Evolutionary conservation across 30 jellyfish, hydroid and myxozoan genomes (phyloP).

Genomic region (Cassiopea andromeda): DNA sequence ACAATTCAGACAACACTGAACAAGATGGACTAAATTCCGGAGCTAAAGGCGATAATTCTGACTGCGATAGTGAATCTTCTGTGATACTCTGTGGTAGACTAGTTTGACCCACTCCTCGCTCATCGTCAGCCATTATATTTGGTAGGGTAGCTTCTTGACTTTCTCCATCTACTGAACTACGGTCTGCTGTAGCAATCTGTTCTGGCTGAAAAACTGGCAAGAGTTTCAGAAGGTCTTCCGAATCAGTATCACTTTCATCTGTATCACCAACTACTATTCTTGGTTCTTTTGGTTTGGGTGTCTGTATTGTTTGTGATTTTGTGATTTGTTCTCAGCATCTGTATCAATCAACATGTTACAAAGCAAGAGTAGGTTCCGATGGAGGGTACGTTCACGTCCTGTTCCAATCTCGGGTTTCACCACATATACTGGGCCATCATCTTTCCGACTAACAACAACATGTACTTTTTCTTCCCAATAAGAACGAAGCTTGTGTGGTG

Average conservation of each 20-base stretch:
- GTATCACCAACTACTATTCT: background rate
- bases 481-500: slow-evolving; percentile 29
- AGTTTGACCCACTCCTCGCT: too few relatives aligned
- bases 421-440: slow-evolving; percentile 37
- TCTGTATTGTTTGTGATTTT: background rate
- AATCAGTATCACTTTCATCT: slow-evolving; percentile 17
- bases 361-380: slow-evolving; percentile 34
- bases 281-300: slow-evolving; percentile 16
- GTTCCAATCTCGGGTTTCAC: slow-evolving; percentile 30
- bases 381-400: slow-evolving; percentile 23
- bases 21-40: too few relatives aligned
- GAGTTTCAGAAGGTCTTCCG: slow-evolving; percentile 14
- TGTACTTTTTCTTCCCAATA: slow-evolving; percentile 36
- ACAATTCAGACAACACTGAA: too few relatives aligned
- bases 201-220: slow-evolving; percentile 13
- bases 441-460: slow-evolving; percentile 12
- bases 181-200: background rate
- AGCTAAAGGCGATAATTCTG: too few relatives aligned
- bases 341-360: slow-evolving; percentile 7
- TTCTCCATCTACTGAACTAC: background rate
- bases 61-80: too few relatives aligned
- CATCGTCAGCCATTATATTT: too few relatives aligned
- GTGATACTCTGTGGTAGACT: too few relatives aligned
- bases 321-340: background rate
- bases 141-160: too few relatives aligned